phyloP scores from a whole-genome alignment of 1,140 invertebrate species.

The Argopecten irradians region DNA sequence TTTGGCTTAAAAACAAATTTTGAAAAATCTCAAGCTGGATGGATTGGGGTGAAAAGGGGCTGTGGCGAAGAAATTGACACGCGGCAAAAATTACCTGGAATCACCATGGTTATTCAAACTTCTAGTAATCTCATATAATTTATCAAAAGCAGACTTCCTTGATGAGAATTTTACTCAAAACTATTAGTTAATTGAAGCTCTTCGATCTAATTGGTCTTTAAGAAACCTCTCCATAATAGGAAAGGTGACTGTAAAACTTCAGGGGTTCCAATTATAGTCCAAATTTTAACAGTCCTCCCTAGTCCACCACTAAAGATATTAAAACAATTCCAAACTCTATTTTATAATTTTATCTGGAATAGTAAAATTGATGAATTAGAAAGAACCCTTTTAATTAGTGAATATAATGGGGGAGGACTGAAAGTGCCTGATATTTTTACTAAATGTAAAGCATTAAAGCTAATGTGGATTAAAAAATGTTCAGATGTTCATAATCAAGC shows the following conservation, averaged over 20 bases:
- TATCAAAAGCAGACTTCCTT: neutral
- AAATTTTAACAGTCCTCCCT: neutral
- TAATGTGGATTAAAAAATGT: too few species aligned
- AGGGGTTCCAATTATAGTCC: neutral
- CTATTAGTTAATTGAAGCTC: neutral
- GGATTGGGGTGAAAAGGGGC: neutral
- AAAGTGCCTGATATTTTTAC: neutral
- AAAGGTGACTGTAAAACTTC: too few species aligned
- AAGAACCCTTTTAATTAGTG: neutral
- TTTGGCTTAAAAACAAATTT: constrained; percentile 25
- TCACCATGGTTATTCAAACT: constrained; percentile 8
- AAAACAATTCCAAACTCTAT: neutral
- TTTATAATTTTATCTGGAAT: neutral
- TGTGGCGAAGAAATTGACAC: neutral
- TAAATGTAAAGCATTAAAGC: too few species aligned
- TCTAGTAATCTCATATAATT: neutral
- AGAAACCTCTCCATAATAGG: neutral
- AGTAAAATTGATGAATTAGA: neutral
- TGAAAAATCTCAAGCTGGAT: too few species aligned
- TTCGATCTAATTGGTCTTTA: neutral
- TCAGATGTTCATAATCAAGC: neutral
- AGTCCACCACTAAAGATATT: neutral
- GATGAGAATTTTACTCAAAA: constrained; percentile 12
- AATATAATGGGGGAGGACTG: neutral
- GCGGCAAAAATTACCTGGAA: neutral